Percentiles rank a stretch among this genome's conserved stretches.
Conservation (phyloP, 2,113 vertebrate species). For the Aramus guarauna region DNA sequence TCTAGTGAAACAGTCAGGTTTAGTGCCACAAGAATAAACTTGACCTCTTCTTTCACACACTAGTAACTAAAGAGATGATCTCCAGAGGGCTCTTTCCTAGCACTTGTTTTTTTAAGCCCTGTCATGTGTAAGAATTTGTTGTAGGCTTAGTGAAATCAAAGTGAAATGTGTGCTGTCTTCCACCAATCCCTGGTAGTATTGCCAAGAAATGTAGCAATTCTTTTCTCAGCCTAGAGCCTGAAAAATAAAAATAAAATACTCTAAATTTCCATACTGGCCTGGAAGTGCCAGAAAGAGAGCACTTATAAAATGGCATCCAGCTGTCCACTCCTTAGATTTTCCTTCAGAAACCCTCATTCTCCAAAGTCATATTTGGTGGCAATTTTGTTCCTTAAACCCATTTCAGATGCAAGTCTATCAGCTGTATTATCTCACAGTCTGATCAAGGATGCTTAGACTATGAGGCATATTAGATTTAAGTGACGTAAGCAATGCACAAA, state of each 20-base stretch:
- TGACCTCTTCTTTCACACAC: not conserved
- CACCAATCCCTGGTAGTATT: not conserved
- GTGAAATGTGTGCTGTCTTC: not conserved
- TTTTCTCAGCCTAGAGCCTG: not conserved
- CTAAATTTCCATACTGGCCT: not conserved
- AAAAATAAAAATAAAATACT: not conserved
- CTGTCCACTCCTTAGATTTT: not conserved
- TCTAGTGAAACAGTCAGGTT: not conserved
- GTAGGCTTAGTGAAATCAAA: not conserved
- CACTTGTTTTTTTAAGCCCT: not conserved
- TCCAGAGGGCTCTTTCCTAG: not conserved
- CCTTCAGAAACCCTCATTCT: not conserved
- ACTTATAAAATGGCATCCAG: not conserved
- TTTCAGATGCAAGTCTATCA: not conserved
- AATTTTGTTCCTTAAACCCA: not conserved
- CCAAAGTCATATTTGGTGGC: not conserved
- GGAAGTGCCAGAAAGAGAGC: not conserved
- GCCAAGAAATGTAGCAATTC: not conserved
- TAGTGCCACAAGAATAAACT: not conserved
- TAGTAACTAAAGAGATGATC: not conserved
- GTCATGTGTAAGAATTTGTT: not conserved
- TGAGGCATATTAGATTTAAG: not conserved
- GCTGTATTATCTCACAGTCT: not conserved
- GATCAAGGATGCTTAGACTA: not conserved
- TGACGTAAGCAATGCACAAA: not conserved